Evolutionary conservation across 2,113 vertebrate species (phyloP), one percentile per base, ranked within the genome.

Genomic region (Sakesphorus luctuosus): DNA sequence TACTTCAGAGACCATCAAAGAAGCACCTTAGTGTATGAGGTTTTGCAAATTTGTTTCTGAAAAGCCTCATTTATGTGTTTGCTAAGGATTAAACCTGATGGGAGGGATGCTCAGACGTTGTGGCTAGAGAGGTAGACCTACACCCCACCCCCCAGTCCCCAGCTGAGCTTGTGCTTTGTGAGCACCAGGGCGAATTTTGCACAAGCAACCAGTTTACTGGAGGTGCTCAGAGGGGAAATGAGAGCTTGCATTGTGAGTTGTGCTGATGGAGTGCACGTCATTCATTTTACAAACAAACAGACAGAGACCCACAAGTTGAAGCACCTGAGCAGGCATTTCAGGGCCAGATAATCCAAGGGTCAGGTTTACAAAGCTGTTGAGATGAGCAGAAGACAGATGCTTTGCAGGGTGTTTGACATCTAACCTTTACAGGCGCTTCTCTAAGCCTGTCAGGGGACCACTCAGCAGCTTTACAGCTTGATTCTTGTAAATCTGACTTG

Each of bases 251-350:
- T 1, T 28, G 21, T 13, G 17, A 78, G 72, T 50, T 87, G 36
- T 69, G 71, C 40, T 44, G 26, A 68, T 66, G 3, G 0, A 46
- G 23, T 17, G 46, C 0, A 0, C 0, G 0, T 24, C 47, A 31
- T 47, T 77, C 65, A 25, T 26, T 69, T 62, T 25, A 29, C 0
- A 0, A 74, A 38, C 16, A 62, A 74, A 46, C 0, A 0, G 49
- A 33, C 19, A 13, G 68, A 55, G 19, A 13, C 0, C 49, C 50
- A 11, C 59, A 66, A 58, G 75, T 4, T 25, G 2, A 53, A 55
- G 65, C 47, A 10, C 4, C 83, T 86, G 59, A 86, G 67, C 63
- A 50, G 72, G 23, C 31, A 18, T 16, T 44, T 61, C 6, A 6
- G 61, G 43, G 92, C 83, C 89, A 36, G 65, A 17, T 71, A 73